Evolutionary conservation across 2,113 vertebrate species (phyloP).

Genomic region (Varanus komodoensis): DNA sequence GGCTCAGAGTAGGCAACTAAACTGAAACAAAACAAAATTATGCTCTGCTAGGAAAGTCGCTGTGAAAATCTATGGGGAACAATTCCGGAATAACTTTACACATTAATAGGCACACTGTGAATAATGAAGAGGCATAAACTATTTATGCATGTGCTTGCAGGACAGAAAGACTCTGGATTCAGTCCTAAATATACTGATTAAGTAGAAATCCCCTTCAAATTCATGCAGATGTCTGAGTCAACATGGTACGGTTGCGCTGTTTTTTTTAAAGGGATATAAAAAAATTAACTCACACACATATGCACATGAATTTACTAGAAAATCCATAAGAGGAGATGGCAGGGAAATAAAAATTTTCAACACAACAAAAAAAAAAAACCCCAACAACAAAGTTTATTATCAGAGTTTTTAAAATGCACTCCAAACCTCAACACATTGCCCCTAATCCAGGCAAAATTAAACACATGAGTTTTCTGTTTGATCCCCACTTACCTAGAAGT

Average conservation of each 20-base stretch:
- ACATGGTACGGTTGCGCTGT: too few relatives aligned
- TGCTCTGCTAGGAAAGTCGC: neutral
- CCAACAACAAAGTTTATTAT: neutral
- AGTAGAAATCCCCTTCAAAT: neutral
- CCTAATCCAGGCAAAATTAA: neutral
- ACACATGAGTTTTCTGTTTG: neutral
- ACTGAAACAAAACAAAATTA: neutral
- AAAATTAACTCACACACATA: neutral
- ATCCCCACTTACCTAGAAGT: neutral
- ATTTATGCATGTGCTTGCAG: neutral
- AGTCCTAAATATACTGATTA: neutral
- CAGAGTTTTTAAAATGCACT: neutral
- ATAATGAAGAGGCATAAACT: conserved; percentile 1
- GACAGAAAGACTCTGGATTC: neutral
- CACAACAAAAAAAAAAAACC: neutral
- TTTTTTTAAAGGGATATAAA: neutral
- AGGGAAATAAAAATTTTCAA: neutral
- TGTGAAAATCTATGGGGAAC: neutral
- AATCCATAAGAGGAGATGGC: neutral
- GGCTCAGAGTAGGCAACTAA: neutral
- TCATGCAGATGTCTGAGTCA: neutral
- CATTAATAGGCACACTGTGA: neutral
- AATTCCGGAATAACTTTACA: neutral
- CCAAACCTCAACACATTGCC: neutral
- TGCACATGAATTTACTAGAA: neutral